Evolutionary conservation across 2,888 invertebrate species (phyloP).

Genomic region (Eristalis arbustorum): DNA sequence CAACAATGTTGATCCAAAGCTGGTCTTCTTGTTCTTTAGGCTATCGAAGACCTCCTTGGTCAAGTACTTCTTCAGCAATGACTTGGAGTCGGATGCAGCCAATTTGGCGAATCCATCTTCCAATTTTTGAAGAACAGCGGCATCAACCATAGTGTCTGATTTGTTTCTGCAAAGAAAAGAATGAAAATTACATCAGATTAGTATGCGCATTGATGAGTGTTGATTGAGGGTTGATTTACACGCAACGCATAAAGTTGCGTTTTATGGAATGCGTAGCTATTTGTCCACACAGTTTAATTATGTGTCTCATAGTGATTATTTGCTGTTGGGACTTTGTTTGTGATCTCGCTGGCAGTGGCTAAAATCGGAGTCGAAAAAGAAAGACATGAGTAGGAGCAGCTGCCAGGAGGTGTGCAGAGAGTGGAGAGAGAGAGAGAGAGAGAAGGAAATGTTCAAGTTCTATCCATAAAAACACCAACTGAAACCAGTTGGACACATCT

Average conservation of each 20-base stretch:
- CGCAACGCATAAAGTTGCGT: conserved; percentile 24
- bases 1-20: conserved; percentile 94
- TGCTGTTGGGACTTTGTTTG: neutral
- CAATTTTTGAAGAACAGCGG: conserved; percentile 93
- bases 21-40: conserved; percentile 95
- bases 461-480: too few species aligned
- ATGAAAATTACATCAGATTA: conserved; percentile 35
- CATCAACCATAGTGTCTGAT: conserved; percentile 93
- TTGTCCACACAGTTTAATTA: neutral
- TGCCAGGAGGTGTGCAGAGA: neutral
- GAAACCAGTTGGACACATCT: neutral
- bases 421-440: neutral
- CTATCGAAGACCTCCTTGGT: conserved; percentile 94
- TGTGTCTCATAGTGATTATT: neutral
- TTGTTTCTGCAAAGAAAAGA: conserved; percentile 83
- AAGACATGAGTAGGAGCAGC: neutral
- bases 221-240: conserved; percentile 20
- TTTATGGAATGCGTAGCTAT: neutral
- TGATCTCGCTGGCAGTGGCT: neutral
- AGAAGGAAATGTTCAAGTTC: neutral
- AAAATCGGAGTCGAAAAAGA: neutral
- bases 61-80: conserved; percentile 97
- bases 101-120: conserved; percentile 95
- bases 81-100: conserved; percentile 94
- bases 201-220: neutral